Evolutionary conservation across 1,140 invertebrate species (phyloP).

Genomic region (Eciton burchellii): DNA sequence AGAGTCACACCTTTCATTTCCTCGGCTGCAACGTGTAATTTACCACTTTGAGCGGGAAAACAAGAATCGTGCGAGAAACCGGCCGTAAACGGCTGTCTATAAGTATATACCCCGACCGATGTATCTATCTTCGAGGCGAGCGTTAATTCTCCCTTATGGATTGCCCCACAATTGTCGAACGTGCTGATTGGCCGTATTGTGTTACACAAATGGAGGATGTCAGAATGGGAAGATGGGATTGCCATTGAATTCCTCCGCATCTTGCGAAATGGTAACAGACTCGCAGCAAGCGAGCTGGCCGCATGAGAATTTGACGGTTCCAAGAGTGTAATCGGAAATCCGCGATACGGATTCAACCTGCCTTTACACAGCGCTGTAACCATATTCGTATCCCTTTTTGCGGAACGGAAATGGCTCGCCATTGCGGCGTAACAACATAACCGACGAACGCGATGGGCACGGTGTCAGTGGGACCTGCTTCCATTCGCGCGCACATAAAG

Average conservation of each 20-base stretch:
- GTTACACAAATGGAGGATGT: background rate
- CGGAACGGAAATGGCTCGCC: slow-evolving; percentile 51
- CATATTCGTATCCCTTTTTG: slow-evolving; percentile 20
- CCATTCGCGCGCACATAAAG: slow-evolving; percentile 57
- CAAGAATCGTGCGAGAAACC: slow-evolving; percentile 51
- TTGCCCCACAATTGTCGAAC: slow-evolving; percentile 6
- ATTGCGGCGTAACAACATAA: slow-evolving; percentile 61
- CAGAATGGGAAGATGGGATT: background rate
- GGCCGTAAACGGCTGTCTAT: slow-evolving; percentile 53
- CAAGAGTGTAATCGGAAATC: background rate
- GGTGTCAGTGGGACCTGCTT: slow-evolving; percentile 63
- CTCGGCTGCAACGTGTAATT: slow-evolving; percentile 68
- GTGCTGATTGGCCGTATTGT: background rate
- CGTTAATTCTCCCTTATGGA: slow-evolving; percentile 20
- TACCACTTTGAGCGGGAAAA: slow-evolving; percentile 59
- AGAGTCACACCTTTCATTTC: slow-evolving; percentile 73
- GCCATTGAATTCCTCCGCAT: background rate
- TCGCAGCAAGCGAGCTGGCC: background rate
- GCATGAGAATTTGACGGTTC: background rate
- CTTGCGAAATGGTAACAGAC: background rate
- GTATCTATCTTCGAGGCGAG: slow-evolving; percentile 30
- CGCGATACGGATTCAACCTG: background rate
- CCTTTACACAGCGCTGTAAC: background rate
- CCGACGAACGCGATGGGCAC: slow-evolving; percentile 32
- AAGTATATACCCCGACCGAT: slow-evolving; percentile 41